A percentile compares a stretch with the other conserved stretches of the same genome.
phyloP scores from a whole-genome alignment of 2,113 vertebrate genomes.

The Tympanuchus pallidicinctus region DNA sequence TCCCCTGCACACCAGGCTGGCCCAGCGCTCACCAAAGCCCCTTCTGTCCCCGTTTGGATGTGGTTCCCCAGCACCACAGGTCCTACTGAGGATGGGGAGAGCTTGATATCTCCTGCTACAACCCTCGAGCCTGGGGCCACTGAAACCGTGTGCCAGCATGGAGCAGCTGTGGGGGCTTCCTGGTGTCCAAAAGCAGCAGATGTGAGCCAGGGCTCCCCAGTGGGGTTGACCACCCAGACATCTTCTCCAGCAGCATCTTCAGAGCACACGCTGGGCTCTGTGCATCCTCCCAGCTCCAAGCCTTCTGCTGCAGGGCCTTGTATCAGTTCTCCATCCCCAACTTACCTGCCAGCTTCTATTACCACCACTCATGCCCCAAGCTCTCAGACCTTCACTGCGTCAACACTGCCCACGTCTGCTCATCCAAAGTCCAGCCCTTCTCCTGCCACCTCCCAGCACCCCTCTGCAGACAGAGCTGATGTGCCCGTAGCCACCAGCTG shows the following conservation, averaged over 20 bases:
- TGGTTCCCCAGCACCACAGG: neutral
- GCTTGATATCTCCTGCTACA: neutral
- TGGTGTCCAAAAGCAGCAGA: neutral
- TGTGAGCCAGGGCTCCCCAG: neutral
- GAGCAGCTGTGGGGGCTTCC: neutral
- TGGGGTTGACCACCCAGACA: neutral
- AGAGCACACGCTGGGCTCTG: neutral
- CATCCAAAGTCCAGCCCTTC: rapidly evolving
- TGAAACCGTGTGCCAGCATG: neutral
- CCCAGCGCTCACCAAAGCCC: rapidly evolving
- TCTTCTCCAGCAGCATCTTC: neutral
- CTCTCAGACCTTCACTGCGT: neutral
- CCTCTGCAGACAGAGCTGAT: neutral
- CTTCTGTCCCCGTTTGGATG: neutral
- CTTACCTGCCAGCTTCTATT: rapidly evolving
- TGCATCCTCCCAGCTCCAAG: neutral
- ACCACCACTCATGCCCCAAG: neutral
- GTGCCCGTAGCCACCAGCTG: neutral
- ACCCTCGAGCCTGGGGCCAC: neutral
- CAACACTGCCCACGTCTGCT: neutral
- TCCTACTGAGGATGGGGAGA: rapidly evolving
- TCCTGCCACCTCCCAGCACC: neutral
- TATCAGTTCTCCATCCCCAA: rapidly evolving
- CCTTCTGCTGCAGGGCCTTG: rapidly evolving
- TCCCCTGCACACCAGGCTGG: rapidly evolving